Base-by-base conservation (phyloP, 2,888 invertebrate genomes). In the Hipparchia semele region DNA sequence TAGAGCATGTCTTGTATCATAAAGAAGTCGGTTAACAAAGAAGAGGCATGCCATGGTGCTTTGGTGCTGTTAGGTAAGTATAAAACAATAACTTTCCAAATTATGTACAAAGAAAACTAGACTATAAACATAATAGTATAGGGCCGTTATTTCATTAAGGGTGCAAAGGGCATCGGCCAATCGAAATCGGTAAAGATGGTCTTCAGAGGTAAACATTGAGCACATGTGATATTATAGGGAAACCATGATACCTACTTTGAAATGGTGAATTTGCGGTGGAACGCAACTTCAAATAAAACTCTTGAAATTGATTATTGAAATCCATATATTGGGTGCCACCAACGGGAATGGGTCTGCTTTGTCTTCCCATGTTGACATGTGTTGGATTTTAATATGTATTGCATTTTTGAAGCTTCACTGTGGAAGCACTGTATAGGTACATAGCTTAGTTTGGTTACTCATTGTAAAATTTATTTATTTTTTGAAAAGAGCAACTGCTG, bases 171-270 rank as follows among this genome's bases (percentile, higher is more conserved):
- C 13, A 13, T 10, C 23, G 4, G 56, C 12, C 12, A 65, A 73
- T 51, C 54, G 56, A 66, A 69, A 60, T 65, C 53, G 33, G 70
- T 64, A 54, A 70, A 54, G 65, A 66, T 59, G 65, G 53, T 73
- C 58, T 66, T 59, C 69, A 73, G 70, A 70, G 60, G 73, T 73
- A 61, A 54, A 64, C 58, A 69, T 69, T 45, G 56, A 45, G 67
- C 73, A 62, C 67, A 70, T 73, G 67, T 71, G 60, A 45, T 64
- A 33, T 74, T 64, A 33, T 74, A 71, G 73, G 62, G 53, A 13
- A n/a, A 69, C 60, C 51, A 72, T 61, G 13, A 0, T 46, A 45
- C n/a, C n/a, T n/a, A n/a, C 23, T 12, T n/a, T 2, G 9, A n/a
- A 8, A 53, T 12, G 10, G 13, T 13, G 13, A 6, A 6, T 51